Conservation (phyloP, 1,140 invertebrate species). For the Drosophila orosa region DNA sequence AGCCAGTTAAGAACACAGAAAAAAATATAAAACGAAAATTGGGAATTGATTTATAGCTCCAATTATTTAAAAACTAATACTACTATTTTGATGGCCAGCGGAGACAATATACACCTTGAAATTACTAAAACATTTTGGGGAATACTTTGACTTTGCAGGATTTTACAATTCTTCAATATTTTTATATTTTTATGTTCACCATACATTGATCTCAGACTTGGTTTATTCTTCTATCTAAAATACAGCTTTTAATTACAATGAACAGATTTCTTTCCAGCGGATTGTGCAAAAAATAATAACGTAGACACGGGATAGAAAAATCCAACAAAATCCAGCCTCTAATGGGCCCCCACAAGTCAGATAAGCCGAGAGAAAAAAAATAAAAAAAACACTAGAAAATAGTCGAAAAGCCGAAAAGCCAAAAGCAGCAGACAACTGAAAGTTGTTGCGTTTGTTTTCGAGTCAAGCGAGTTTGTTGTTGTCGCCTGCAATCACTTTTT, state of each 20-base stretch:
- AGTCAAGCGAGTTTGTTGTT: slow-evolving; percentile 73
- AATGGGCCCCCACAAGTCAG: slow-evolving; percentile 51
- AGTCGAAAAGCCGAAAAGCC: slow-evolving; percentile 54
- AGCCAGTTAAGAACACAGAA: slow-evolving; percentile 4
- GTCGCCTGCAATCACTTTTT: slow-evolving; percentile 69
- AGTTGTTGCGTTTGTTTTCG: slow-evolving; percentile 73
- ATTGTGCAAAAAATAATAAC: slow-evolving; percentile 55
- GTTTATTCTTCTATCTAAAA: not conserved
- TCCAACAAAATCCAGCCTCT: slow-evolving; percentile 22
- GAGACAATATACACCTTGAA: too few species aligned
- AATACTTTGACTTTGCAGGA: not conserved
- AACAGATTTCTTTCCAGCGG: slow-evolving; percentile 11
- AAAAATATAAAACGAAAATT: not conserved
- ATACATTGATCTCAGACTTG: not conserved
- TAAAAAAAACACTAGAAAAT: slow-evolving; percentile 30
- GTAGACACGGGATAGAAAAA: slow-evolving; percentile 14
- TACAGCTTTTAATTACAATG: slow-evolving; percentile 4
- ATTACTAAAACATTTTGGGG: not conserved
- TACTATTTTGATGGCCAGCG: not conserved
- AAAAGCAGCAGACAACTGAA: slow-evolving; percentile 63
- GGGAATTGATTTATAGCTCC: not conserved
- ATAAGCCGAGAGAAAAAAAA: slow-evolving; percentile 52
- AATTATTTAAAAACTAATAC: not conserved
- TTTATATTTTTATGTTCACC: not conserved
- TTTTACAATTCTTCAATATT: not conserved